Percentiles rank a stretch among this genome's conserved stretches.
phyloP scores from a whole-genome alignment of 1,140 invertebrate species.

The Hyphantria cunea region DNA sequence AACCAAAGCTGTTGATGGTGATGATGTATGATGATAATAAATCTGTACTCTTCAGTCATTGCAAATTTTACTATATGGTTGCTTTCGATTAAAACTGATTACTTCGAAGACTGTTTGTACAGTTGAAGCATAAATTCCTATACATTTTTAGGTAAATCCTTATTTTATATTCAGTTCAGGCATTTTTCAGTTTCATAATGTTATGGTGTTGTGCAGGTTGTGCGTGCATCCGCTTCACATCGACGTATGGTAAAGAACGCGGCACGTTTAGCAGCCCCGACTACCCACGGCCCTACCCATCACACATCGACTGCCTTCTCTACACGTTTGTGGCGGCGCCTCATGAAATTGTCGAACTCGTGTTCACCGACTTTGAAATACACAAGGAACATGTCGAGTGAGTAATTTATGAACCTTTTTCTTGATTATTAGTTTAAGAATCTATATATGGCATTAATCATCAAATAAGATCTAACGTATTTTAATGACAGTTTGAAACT shows the following conservation, averaged over 20 bases:
- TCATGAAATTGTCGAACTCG: slow-evolving; percentile 91
- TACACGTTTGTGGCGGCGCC: slow-evolving; percentile 91
- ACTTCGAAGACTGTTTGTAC: too few relatives aligned
- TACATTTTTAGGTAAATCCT: too few relatives aligned
- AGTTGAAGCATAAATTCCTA: too few relatives aligned
- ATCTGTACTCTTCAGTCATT: too few relatives aligned
- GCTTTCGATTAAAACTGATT: too few relatives aligned
- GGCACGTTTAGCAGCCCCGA: slow-evolving; percentile 92
- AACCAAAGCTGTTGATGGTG: too few relatives aligned
- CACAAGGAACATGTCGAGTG: slow-evolving; percentile 84
- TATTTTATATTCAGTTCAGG: too few relatives aligned
- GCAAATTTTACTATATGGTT: not conserved
- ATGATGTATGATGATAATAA: too few relatives aligned
- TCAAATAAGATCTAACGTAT: too few relatives aligned
- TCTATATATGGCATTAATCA: not conserved
- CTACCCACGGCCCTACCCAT: slow-evolving; percentile 89
- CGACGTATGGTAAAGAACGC: slow-evolving; percentile 89
- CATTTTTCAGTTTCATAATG: not conserved
- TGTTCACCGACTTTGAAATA: slow-evolving; percentile 91
- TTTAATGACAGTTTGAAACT: too few relatives aligned
- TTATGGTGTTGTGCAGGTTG: slow-evolving; percentile 84
- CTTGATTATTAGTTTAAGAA: not conserved
- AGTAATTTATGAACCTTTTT: slow-evolving; percentile 67
- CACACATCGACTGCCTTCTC: slow-evolving; percentile 90
- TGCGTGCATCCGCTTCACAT: slow-evolving; percentile 91